phyloP scores from a whole-genome alignment of 2,113 vertebrate genomes.

The Pteruthius melanotis region DNA sequence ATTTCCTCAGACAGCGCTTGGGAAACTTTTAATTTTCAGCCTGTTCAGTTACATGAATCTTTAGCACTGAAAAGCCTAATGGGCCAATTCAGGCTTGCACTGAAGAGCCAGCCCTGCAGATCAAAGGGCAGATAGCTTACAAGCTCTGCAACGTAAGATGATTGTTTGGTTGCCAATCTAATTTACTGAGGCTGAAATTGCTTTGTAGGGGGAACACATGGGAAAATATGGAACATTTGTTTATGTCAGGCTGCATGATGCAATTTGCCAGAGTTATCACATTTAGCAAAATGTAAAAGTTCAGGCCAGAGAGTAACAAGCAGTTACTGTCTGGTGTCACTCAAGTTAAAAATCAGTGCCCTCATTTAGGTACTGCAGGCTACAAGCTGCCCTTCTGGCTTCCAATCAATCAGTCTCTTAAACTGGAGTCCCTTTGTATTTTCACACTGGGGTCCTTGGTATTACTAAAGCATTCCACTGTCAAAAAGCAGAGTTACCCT shows the following conservation, averaged over 20 bases:
- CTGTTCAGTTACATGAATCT: not conserved
- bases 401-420: conserved; percentile 50
- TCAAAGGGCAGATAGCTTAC: conserved; percentile 42
- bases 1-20: not conserved
- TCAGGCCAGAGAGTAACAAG: conserved; percentile 44
- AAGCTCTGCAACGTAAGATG: not conserved
- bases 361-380: conserved; percentile 52
- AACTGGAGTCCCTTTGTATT: conserved; percentile 69
- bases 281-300: conserved; percentile 40
- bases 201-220: not conserved
- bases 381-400: conserved; percentile 52
- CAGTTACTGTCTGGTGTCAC: conserved; percentile 58
- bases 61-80: not conserved
- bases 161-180: not conserved
- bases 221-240: conserved; percentile 22
- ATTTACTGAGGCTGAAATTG: conserved; percentile 7
- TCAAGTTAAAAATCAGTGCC: conserved; percentile 66
- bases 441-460: conserved; percentile 62
- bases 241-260: conserved; percentile 39
- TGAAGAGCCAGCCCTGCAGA: not conserved
- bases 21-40: not conserved
- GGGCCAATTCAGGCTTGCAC: conserved; percentile 4
- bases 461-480: conserved; percentile 59
- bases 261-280: conserved; percentile 52
- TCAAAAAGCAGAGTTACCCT: conserved; percentile 60